Base-by-base conservation (phyloP, 1,140 invertebrate genomes). In the Battus philenor region DNA sequence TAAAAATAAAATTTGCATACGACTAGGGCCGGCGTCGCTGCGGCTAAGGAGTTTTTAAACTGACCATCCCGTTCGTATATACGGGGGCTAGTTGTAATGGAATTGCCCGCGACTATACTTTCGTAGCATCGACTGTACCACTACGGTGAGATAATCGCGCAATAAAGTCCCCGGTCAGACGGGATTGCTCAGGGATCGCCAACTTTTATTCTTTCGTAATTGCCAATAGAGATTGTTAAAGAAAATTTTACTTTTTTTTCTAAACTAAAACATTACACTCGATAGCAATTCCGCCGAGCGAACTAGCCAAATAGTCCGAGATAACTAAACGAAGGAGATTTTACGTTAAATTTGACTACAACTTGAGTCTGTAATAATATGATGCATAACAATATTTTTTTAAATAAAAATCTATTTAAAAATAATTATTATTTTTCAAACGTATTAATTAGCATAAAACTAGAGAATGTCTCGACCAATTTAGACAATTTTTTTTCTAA, bases 1-100 rank as follows among this genome's bases (percentile, higher is more conserved):
- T 67, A 47, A 47, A 66, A 62, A 69, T 69, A 69, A 63, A 69
- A 69, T 69, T 69, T 61, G 62, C 66, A 69, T 69, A 66, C 54
- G 43, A 45, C 59, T 50, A 56, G 59, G 56, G 59, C 34, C 34
- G 48, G 49, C 43, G 52, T 49, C 44, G 26, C 34, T 26, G 26
- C 46, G 52, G 46, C 44, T 50, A 52, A 55, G 48, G 45, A 53
- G 50, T 43, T 55, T 52, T 51, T 49, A 55, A 54, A 59, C 24
- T 22, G 51, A 20, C 27, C 41, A 7, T 47, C 39, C 44, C 32
- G 31, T 32, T 31, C 44, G 33, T 34, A 53, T 44, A 50, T 20
- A 39, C 45, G 44, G 45, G 50, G 43, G 36, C 38, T 26, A 33
- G 32, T 48, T 50, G 39, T 59, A 62, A 62, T 55, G 59, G 53